Evolutionary conservation across 2,797 vertebrate species (phyloP), one percentile per base, ranked within the genome.

Genomic region (Parauchenoglanis punctatus): DNA sequence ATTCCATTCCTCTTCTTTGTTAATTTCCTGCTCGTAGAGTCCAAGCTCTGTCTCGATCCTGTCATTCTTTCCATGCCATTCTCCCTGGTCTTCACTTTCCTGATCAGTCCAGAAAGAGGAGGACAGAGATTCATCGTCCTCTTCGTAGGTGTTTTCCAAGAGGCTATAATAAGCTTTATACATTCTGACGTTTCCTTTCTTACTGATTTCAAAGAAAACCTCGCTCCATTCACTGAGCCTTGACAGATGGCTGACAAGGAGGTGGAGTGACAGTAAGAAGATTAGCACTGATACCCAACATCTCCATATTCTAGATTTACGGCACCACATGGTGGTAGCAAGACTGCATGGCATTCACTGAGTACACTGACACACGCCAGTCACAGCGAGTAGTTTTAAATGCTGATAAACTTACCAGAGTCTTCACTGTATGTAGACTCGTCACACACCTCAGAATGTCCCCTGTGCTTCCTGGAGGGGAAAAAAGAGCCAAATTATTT

Each of bases 391-490:
- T 46, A 49, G 25, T 23, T 35, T 35, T 17, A 76, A 15, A 80
- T 63, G 25, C 11, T 54, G 4, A 25, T 68, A 61, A 54, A 85
- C 52, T 92, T 93, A 97, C 96, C 95, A 84, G 94, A 95, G 68
- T 95, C 94, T 90, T 95, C 94, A 61, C 94, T 96, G 90, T 94
- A 93, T 46, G 93, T 73, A 0, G 96, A 96, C 90, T 97, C 96
- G 83, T 96, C 95, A 68, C 92, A 96, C 85, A 96, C 87, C 0
- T 94, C 91, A 3, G 92, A 87, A 31, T 91, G 90, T 56, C 95
- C 96, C 86, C 93, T 88, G 23, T 90, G 93, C 89, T 96, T 97
- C 92, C 96, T 97, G 85, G 10, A 15, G 44, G 7, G 49, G 20
- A 87, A 72, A 58, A 77, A 1, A 23, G n/a, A 75, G 1, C 25